Percentiles rank a stretch among this genome's conserved stretches.
Conservation (phyloP, 2,888 invertebrate species). For the Terebella lapidaria region DNA sequence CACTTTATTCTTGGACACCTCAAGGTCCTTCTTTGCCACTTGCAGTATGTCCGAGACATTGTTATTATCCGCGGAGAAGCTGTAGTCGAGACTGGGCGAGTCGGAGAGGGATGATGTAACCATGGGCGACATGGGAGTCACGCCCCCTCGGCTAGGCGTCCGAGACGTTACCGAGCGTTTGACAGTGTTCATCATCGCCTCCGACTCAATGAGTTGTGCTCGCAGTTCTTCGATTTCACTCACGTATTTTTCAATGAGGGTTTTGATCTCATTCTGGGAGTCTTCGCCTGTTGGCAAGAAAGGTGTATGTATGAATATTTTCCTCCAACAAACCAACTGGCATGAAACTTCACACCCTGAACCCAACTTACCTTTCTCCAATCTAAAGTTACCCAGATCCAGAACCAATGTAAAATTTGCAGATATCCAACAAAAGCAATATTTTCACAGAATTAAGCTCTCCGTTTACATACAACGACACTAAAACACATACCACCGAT, state of each 20-base stretch:
- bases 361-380: no score
- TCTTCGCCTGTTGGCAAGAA: background rate
- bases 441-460: no score
- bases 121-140: slow-evolving; percentile 3
- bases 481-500: background rate
- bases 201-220: slow-evolving; percentile 83
- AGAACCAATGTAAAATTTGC: no score
- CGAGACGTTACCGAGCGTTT: slow-evolving; percentile 36
- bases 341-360: no score
- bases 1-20: slow-evolving; percentile 20
- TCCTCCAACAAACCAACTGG: no score
- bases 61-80: slow-evolving; percentile 14
- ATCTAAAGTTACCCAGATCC: no score
- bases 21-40: slow-evolving; percentile 76
- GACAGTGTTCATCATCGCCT: slow-evolving; percentile 70
- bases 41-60: slow-evolving; percentile 61
- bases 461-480: background rate
- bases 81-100: slow-evolving; percentile 8
- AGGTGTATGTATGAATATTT: no score
- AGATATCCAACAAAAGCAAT: no score
- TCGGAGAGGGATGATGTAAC: slow-evolving; percentile 2
- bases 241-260: slow-evolving; percentile 76
- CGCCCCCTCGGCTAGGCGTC: slow-evolving; percentile 26
- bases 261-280: slow-evolving; percentile 37
- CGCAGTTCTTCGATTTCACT: slow-evolving; percentile 86